A percentile compares a stretch with the other conserved stretches of the same genome.
phyloP scores from a whole-genome alignment of 2,888 invertebrate species.

The Lapara coniferarum region DNA sequence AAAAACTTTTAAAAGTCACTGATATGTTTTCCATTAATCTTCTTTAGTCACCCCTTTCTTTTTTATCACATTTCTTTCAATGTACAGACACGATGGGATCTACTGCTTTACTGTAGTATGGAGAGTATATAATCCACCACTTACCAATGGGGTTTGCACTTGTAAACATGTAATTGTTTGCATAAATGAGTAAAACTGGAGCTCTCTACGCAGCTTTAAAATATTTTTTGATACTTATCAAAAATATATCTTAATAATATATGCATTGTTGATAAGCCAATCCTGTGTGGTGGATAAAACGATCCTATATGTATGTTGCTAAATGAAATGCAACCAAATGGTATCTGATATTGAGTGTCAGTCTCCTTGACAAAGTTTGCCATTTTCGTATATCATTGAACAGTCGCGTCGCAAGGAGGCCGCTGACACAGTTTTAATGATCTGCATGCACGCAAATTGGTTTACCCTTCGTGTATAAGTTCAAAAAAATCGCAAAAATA shows the following conservation, averaged over 20 bases:
- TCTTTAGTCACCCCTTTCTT: too few relatives aligned
- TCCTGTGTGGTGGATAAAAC: background rate
- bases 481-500: background rate
- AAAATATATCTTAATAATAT: background rate
- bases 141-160: too few relatives aligned
- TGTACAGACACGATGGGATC: too few relatives aligned
- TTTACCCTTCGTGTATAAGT: background rate
- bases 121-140: too few relatives aligned
- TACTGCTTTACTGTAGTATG: too few relatives aligned
- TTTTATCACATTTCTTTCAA: too few relatives aligned
- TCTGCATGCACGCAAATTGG: constrained; percentile 31
- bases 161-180: too few relatives aligned
- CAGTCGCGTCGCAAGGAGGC: constrained; percentile 39
- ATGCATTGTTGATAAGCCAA: constrained; percentile 1
- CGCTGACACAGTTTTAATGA: constrained; percentile 30
- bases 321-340: constrained; percentile 16
- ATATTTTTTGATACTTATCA: too few relatives aligned
- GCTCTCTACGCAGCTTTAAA: too few relatives aligned
- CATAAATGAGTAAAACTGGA: too few relatives aligned
- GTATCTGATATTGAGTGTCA: constrained; percentile 25
- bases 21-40: too few relatives aligned
- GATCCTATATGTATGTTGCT: background rate
- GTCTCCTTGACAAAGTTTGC: constrained; percentile 55
- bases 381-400: constrained; percentile 45
- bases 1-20: too few relatives aligned